These are phyloP conservation scores for Neelides sp. DNA, from an alignment of 1,140 invertebrate genomes.

Conservation along the genomic window DNA sequence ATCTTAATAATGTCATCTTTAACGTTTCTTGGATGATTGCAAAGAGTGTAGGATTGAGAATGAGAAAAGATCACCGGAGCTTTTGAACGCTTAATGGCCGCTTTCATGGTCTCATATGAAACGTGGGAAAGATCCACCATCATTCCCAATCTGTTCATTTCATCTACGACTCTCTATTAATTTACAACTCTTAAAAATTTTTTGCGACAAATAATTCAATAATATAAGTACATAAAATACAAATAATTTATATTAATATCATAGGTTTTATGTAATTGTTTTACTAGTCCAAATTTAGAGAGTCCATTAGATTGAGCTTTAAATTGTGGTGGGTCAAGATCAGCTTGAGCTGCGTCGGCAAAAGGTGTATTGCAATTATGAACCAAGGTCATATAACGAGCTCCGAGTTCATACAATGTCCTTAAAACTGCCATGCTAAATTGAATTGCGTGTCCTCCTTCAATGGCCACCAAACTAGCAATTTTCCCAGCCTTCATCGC, in stretches of 20 bases:
- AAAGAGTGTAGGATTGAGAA: conserved; percentile 34
- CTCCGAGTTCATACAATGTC: conserved; percentile 1
- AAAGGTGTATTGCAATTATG: conserved; percentile 44
- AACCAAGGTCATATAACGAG: conserved; percentile 41
- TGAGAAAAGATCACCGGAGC: conserved; percentile 43
- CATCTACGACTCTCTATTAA: conserved; percentile 28
- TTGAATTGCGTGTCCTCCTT: conserved; percentile 43
- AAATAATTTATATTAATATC: background rate
- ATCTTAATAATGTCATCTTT: conserved; percentile 37
- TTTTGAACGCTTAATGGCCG: conserved; percentile 33
- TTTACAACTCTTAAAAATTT: too few relatives aligned
- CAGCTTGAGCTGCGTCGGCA: conserved; percentile 19
- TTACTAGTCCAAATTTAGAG: conserved; percentile 5
- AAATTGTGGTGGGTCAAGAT: background rate
- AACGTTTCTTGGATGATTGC: conserved; percentile 40
- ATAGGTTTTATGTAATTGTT: background rate
- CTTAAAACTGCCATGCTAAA: conserved; percentile 39
- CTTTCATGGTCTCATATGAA: conserved; percentile 37
- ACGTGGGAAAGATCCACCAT: conserved; percentile 41
- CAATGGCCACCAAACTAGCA: conserved; percentile 40
- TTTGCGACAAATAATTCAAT: too few relatives aligned
- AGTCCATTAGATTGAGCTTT: background rate
- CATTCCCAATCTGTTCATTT: conserved; percentile 36
- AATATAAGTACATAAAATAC: too few relatives aligned
- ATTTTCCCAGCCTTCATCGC: conserved; percentile 37